These are phyloP conservation scores for Nothocercus nigrocapillus DNA, from an alignment of 2,113 vertebrate species.

Conservation along the genomic window DNA sequence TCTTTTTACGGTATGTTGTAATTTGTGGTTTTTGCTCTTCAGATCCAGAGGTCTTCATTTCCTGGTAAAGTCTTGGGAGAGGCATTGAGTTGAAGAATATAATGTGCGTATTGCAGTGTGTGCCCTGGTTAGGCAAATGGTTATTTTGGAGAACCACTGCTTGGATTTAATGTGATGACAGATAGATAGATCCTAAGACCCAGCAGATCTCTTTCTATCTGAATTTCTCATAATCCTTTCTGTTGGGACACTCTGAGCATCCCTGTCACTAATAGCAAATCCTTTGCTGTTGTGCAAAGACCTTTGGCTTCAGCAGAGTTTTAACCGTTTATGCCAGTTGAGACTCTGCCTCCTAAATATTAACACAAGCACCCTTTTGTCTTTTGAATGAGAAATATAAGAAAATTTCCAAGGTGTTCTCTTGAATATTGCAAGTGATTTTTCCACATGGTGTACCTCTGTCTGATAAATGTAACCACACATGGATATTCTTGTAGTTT, in stretches of 20 bases:
- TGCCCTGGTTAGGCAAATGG: not conserved
- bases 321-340: not conserved
- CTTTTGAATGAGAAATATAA: not conserved
- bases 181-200: not conserved
- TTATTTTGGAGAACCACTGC: not conserved
- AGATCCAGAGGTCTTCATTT: not conserved
- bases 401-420: not conserved
- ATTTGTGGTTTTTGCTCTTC: not conserved
- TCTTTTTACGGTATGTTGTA: not conserved
- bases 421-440: not conserved
- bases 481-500: constrained; percentile 3
- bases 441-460: not conserved
- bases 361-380: not conserved
- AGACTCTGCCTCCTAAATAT: not conserved
- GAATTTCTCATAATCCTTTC: not conserved
- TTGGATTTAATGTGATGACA: not conserved
- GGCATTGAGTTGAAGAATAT: not conserved
- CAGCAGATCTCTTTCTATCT: not conserved
- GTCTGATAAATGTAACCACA: constrained; percentile 6
- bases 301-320: not conserved
- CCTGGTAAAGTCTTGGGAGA: not conserved
- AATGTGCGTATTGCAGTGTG: not conserved
- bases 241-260: not conserved
- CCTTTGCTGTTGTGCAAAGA: not conserved
- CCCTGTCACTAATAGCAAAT: not conserved